phyloP scores from a whole-genome alignment of 37 sponge, comb jelly and placozoan species.

The Theonella swinhoei region DNA sequence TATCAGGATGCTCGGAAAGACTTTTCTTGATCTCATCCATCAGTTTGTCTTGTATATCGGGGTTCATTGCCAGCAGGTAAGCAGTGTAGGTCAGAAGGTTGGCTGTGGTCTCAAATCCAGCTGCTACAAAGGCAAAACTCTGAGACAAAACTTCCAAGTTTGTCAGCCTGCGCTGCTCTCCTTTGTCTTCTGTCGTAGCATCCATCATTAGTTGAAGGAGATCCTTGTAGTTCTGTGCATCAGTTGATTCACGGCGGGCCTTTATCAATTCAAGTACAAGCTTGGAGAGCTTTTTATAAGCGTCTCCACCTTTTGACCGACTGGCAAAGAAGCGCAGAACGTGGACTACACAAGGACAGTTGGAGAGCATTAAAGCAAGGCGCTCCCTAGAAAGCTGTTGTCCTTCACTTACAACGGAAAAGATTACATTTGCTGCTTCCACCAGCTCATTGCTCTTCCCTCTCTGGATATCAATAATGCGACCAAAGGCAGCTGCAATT shows the following conservation, averaged over 20 bases:
- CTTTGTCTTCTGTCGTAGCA: slow-evolving; percentile 41
- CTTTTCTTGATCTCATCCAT: slow-evolving; percentile 49
- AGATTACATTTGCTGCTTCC: slow-evolving; percentile 27
- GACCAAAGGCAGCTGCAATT: slow-evolving; percentile 69
- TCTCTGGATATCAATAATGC: slow-evolving; percentile 24
- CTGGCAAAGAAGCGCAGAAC: slow-evolving; percentile 11
- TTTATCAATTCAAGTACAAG: slow-evolving; percentile 8
- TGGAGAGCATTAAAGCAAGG: background rate
- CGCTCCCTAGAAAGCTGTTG: background rate
- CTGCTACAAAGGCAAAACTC: slow-evolving; percentile 60
- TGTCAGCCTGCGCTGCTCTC: slow-evolving; percentile 23
- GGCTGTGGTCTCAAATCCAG: slow-evolving; percentile 88
- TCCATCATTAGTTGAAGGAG: slow-evolving; percentile 73
- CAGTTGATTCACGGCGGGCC: background rate
- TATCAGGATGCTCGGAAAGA: slow-evolving; percentile 58
- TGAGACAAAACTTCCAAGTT: slow-evolving; percentile 62
- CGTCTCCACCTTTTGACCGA: background rate
- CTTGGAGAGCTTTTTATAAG: background rate
- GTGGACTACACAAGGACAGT: slow-evolving; percentile 24
- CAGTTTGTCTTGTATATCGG: slow-evolving; percentile 66
- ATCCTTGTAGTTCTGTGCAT: slow-evolving; percentile 52
- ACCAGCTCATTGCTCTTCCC: slow-evolving; percentile 56
- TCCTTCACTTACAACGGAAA: background rate
- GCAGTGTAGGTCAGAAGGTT: slow-evolving; percentile 59
- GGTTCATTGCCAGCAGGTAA: slow-evolving; percentile 73